Evolutionary conservation across 2,113 vertebrate species (phyloP), one percentile per base, ranked within the genome.

Genomic region (Amia ocellicauda): DNA sequence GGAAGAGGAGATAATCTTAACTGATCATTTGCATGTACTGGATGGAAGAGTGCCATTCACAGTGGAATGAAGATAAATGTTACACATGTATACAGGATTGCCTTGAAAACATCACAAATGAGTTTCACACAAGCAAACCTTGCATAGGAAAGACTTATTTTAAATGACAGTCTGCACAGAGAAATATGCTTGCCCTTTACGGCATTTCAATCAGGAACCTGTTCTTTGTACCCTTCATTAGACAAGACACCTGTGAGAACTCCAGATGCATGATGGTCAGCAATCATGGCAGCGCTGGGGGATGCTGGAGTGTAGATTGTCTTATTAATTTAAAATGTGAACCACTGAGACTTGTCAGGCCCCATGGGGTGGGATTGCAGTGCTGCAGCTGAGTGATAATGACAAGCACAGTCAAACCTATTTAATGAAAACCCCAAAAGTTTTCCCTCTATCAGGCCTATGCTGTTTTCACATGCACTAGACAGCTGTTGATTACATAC

Each of bases 251-350:
- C 63, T 55, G 63, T 31, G 26, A 41, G 43, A 66, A 29, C 59
- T 8, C 1, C 3, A 23, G 16, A 27, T 26, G 2, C 24, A 26
- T 52, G 60, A 68, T 51, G 55, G 68, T 65, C 57, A 59, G 54
- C 13, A 19, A 47, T 47, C 41, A 22, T 62, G 58, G 62, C 27
- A 57, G 28, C 17, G 41, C 55, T 22, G 42, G 49, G 57, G 29
- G 45, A 63, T 42, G 43, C 64, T 68, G 54, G 50, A 42, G 43
- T 65, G 60, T 16, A 54, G 59, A 71, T 65, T 68, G 58, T 75
- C 69, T 69, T 67, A 74, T 70, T 74, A 64, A 72, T 66, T 74
- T 68, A 70, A 70, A 28, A 52, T 19, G 22, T 31, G 14, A 60
- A 63, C 70, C 52, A n/a, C 52, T 42, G 47, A 16, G 49, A 52